Base-by-base conservation (phyloP, 2,113 vertebrate genomes). In the Sorex fumeus region DNA sequence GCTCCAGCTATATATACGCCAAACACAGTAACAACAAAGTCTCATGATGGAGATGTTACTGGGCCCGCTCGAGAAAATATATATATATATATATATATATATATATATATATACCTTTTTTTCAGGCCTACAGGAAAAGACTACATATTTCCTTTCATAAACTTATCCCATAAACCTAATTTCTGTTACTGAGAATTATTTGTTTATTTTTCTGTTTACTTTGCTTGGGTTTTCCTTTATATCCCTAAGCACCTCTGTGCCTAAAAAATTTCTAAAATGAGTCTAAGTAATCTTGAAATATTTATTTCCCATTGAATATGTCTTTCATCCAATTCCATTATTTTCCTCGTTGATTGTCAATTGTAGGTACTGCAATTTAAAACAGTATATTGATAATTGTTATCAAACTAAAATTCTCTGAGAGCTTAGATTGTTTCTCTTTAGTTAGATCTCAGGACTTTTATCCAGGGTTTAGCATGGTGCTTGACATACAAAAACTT, bases 201-300 rank as follows among this genome's bases (percentile, higher is more conserved):
- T 94, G 32, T 21, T 81, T 13, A 86, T 67, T 69, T 81, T 25
- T 89, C 79, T 86, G 5, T 83, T 93, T 76, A 60, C 11, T 40
- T 18, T 66, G 25, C 34, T 81, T 84, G 34, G 18, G n/a, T 67
- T 10, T 11, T 30, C 15, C 18, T 76, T 91, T 32, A 10, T 53
- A 72, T 80, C 8, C 18, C 53, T 8, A 21, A 18, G 12, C 45
- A 60, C 8, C 15, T 7, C 72, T 12, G 15, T 45, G 23, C 34
- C 47, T 71, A 36, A 21, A 45, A 36, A 69, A 80, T 72, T 89
- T 23, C 21, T 64, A 74, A 88, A 6, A 87, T 43, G 79, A 71
- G 83, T 77, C 3, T 32, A 94, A 74, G 19, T 76, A 36, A 77
- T 21, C 15, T 16, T 67, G 86, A 53, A 72, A 66, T 25, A 77